Evolutionary conservation across 2,113 vertebrate species (phyloP).

Genomic region (Gasterosteus aculeatus): DNA sequence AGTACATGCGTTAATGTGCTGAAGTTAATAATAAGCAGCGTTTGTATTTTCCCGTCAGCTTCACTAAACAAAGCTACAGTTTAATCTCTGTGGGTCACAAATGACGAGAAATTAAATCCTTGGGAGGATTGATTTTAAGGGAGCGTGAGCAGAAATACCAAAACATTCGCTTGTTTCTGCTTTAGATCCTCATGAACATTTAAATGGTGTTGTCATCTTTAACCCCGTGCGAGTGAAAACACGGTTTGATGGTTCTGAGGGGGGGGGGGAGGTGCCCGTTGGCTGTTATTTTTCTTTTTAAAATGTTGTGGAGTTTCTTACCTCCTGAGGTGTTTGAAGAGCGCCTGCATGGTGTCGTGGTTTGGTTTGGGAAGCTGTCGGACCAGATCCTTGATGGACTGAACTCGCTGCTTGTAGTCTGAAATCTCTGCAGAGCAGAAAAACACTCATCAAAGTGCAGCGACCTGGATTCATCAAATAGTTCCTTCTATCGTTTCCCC

Average conservation of each 20-base stretch:
- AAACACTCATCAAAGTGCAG: not conserved
- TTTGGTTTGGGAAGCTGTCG: conserved; percentile 92
- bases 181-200: not conserved
- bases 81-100: not conserved
- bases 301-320: conserved; percentile 67
- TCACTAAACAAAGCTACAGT: not conserved
- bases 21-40: too few relatives aligned
- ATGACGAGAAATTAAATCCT: not conserved
- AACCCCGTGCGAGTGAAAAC: not conserved
- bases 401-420: conserved; percentile 87
- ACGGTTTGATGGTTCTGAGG: not conserved
- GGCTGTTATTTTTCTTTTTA: not conserved
- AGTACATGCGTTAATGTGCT: not conserved
- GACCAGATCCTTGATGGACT: conserved; percentile 90
- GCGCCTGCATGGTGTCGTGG: conserved; percentile 96
- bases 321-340: conserved; percentile 95
- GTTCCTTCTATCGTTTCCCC: not conserved
- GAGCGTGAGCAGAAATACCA: too few relatives aligned
- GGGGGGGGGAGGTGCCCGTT: too few relatives aligned
- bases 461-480: not conserved
- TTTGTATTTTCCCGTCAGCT: too few relatives aligned
- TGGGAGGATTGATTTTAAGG: not conserved
- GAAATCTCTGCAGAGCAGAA: conserved; percentile 80
- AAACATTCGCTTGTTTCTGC: not conserved
- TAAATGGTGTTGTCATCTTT: too few relatives aligned